Evolutionary conservation across 2,888 invertebrate species (phyloP), one percentile per base, ranked within the genome.

Genomic region (Notodonta dromedarius): DNA sequence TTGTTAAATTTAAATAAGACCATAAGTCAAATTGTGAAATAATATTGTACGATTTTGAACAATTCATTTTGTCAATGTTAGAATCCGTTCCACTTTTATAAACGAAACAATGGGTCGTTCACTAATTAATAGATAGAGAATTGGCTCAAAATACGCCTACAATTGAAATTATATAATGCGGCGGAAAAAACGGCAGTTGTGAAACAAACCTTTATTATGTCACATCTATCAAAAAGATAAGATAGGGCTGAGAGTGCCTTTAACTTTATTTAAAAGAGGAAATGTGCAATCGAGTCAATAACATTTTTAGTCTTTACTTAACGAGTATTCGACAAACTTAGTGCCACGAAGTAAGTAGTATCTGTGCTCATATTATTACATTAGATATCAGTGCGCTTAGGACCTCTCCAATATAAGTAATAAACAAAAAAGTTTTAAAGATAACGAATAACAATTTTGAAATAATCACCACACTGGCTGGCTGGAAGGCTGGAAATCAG

Each of bases 101-200:
- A 70, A 57, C 52, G 54, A 65, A 72, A 70, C 76, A 75, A 73
- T 73, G 72, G 73, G 57, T 57, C 60, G 66, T 74, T 74, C 62
- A 54, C 59, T 72, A 75, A 73, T 75, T 75, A 73, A 67, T 73
- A 70, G 67, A 65, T 65, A 65, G 65, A 69, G 71, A 72, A 68
- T 65, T 61, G 65, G 70, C 60, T 63, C 62, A 59, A 61, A 71
- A 70, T 60, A 53, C 24, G 65, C 71, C 71, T 71, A 73, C 66
- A 52, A 70, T 70, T 71, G 59, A 58, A 55, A 64, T 75, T 73
- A 75, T 70, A 66, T 73, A 75, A 75, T 70, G 65, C 54, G 65
- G 52, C 61, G 63, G 66, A 73, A 73, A 69, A 68, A 66, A 44
- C 24, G 62, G 56, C 60, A n/a, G 59, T 73, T 75, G 57, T 60